A percentile compares a stretch with the other conserved stretches of the same genome.
Evolutionary conservation across 2,113 vertebrate genomes (phyloP).

Genomic region (Ranitomeya imitator): DNA sequence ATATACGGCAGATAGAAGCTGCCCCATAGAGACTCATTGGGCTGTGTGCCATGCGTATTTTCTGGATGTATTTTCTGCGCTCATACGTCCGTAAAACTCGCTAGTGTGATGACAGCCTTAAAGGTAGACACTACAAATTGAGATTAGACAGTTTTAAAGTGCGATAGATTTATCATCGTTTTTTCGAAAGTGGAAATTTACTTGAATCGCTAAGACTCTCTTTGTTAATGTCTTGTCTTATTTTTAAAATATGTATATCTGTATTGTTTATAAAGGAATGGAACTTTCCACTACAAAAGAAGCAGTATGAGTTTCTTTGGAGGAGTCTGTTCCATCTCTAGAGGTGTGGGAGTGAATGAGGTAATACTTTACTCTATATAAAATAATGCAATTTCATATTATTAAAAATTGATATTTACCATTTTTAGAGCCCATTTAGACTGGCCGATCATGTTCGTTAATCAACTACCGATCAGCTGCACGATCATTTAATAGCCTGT

Average conservation of each 20-base stretch:
- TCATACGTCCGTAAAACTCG: too few species aligned
- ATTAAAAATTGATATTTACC: background rate
- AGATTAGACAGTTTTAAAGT: background rate
- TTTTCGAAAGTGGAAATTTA: background rate
- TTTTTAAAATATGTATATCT: background rate
- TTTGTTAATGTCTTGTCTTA: background rate
- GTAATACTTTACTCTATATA: constrained; percentile 69
- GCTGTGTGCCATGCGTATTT: too few species aligned
- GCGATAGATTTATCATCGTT: too few species aligned
- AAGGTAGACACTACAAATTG: too few species aligned
- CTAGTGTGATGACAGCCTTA: too few species aligned
- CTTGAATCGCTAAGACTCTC: background rate
- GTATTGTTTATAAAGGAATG: constrained; percentile 75
- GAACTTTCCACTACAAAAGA: constrained; percentile 92
- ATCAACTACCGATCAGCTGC: too few species aligned
- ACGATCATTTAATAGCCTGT: too few species aligned
- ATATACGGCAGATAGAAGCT: too few species aligned
- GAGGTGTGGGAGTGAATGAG: constrained; percentile 96
- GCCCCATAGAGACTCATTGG: too few species aligned
- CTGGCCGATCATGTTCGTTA: too few species aligned
- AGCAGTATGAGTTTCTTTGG: constrained; percentile 93
- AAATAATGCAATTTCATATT: background rate
- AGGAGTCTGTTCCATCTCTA: constrained; percentile 87
- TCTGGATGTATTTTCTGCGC: too few species aligned
- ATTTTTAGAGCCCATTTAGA: too few species aligned